Base-by-base conservation (phyloP, 2,797 vertebrate genomes). In the Hozukius guyotensis region DNA sequence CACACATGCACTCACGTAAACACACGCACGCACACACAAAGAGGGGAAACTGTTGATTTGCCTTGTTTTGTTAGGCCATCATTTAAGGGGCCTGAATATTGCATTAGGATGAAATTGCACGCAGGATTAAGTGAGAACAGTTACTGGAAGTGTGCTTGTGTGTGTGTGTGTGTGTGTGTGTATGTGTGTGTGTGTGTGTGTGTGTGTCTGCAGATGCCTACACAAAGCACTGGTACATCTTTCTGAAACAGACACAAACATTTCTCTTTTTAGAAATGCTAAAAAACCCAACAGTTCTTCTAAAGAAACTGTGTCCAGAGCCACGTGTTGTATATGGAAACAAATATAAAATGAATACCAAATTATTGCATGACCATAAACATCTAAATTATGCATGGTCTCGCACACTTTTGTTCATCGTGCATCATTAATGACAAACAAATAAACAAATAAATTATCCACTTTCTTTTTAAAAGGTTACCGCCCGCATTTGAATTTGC, bases 391-490 rank as follows among this genome's bases (percentile, higher is more conserved):
- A 84, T 90, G 66, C 75, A 92, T 87, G 72, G 32, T 83, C 25
- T 60, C 64, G 61, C 60, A 81, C 80, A 83, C 57, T 38, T 66
- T 87, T 87, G 72, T 87, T 85, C 80, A 78, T 87, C 89, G 64
- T 90, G 59, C 86, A 92, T 81, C 85, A 87, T 92, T 87, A 87
- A 93, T 91, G 70, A 76, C 77, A 86, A 89, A 82, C 81, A 87
- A 87, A 75, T 75, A 92, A 94, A 93, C 77, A 73, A 93, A 95
- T 94, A 93, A 91, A 94, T 93, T 73, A 92, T 91, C 89, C 65
- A 67, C 83, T 92, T 89, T 75, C 82, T 90, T 92, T 91, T 91
- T 93, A 92, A 95, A 92, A 95, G 93, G 91, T 92, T 91, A 86
- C 60, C 71, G 46, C 59, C 61, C 24, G 55, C 70, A 85, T 91